Conservation (phyloP, 2,797 vertebrate genomes). For the Acropternis orthonyx region DNA sequence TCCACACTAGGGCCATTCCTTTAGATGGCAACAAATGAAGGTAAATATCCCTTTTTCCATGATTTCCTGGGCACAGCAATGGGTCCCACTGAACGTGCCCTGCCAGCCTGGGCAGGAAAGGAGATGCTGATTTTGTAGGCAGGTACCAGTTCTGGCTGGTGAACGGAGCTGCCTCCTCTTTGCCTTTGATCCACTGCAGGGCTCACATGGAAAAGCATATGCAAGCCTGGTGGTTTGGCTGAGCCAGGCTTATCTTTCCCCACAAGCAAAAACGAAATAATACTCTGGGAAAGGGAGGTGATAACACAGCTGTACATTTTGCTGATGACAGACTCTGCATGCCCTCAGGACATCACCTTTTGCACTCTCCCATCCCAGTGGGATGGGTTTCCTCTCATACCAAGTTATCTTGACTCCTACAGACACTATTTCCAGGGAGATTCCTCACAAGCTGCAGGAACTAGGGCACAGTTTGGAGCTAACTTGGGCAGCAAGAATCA, state of each 20-base stretch:
- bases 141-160: background rate
- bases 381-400: background rate
- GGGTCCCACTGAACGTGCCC: background rate
- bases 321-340: background rate
- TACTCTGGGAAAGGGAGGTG: background rate
- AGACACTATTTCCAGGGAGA: background rate
- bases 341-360: background rate
- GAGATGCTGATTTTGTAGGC: background rate
- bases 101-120: background rate
- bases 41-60: background rate
- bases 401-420: background rate
- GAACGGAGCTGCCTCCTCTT: background rate
- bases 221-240: background rate
- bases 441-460: background rate
- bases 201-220: background rate
- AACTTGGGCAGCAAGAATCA: background rate
- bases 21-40: too few species aligned
- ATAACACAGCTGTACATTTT: background rate
- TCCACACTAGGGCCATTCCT: background rate
- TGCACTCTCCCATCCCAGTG: background rate
- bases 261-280: background rate
- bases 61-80: background rate
- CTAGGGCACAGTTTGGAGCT: background rate
- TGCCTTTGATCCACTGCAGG: background rate
- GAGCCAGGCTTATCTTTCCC: background rate